Evolutionary conservation across 1,140 invertebrate genomes (phyloP).

Genomic region (Achroia grisella): DNA sequence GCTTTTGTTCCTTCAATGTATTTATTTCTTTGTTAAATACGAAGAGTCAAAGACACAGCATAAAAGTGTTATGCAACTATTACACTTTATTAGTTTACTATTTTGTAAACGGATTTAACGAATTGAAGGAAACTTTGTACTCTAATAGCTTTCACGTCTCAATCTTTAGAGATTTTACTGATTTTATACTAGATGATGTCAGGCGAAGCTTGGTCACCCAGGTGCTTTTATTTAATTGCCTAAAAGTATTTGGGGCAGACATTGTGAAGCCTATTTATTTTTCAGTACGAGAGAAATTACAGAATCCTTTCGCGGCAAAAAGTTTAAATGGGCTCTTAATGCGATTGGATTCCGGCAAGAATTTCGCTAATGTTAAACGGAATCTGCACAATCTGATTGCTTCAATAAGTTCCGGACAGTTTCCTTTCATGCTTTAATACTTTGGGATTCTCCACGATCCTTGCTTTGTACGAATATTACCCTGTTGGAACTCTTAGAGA

Average conservation of each 20-base stretch:
- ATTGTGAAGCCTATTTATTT: constrained; percentile 41
- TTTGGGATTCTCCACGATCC: constrained; percentile 38
- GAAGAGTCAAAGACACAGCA: no score
- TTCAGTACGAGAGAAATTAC: constrained; percentile 38
- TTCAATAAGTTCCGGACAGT: constrained; percentile 67
- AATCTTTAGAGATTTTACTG: no score
- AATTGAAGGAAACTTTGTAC: no score
- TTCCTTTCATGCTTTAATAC: constrained; percentile 62
- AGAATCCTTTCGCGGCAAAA: constrained; percentile 46
- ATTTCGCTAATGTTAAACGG: constrained; percentile 65
- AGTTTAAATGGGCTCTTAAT: constrained; percentile 64
- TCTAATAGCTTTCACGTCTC: no score
- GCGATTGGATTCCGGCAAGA: constrained; percentile 60
- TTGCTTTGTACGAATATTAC: constrained; percentile 15
- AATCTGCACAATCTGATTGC: constrained; percentile 66
- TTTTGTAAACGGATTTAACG: no score
- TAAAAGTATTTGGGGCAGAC: neutral
- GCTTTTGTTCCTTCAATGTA: no score
- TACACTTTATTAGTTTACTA: no score
- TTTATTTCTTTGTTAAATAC: no score
- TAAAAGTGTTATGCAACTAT: no score
- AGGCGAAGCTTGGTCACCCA: no score
- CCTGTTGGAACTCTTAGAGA: constrained; percentile 12
- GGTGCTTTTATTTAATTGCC: no score
- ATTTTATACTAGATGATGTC: no score